Percentiles rank a stretch among this genome's conserved stretches.
phyloP scores from a whole-genome alignment of 1,140 invertebrate genomes.

The Pollicipes pollicipes region DNA sequence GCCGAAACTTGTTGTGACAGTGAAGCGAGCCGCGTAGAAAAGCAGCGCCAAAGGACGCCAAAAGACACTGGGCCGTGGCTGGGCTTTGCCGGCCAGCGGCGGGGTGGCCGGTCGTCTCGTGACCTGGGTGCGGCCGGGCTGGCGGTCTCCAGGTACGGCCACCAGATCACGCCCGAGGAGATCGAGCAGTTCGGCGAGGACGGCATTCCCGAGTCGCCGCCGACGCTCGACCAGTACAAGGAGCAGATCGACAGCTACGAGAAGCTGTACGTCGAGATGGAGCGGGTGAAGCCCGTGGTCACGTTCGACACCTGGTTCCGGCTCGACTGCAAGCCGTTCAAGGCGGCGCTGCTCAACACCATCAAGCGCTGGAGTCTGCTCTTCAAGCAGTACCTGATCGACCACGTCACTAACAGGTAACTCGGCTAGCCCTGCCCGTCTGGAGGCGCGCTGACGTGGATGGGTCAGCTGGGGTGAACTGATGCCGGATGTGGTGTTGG shows the following conservation, averaged over 20 bases:
- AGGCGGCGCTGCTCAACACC: conserved; percentile 74
- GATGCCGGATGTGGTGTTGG: too few species aligned
- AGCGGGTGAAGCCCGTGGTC: conserved; percentile 51
- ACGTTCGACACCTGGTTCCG: conserved; percentile 83
- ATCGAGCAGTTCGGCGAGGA: conserved; percentile 55
- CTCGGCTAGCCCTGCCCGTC: too few species aligned
- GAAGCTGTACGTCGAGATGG: conserved; percentile 63
- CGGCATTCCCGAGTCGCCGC: conserved; percentile 42
- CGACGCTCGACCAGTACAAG: conserved; percentile 73
- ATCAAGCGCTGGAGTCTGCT: conserved; percentile 86
- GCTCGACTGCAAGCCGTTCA: conserved; percentile 75
- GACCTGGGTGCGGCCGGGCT: too few species aligned
- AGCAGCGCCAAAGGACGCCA: too few species aligned
- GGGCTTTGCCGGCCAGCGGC: too few species aligned
- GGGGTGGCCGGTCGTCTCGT: too few species aligned
- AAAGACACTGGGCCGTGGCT: too few species aligned
- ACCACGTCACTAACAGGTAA: conserved; percentile 59
- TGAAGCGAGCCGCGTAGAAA: too few species aligned
- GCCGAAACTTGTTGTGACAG: neutral
- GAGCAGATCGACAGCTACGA: conserved; percentile 71
- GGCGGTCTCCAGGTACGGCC: neutral
- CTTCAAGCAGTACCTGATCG: conserved; percentile 85
- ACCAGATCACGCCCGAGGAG: conserved; percentile 61
- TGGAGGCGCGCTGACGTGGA: too few species aligned
- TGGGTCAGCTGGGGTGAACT: too few species aligned